Evolutionary conservation across 2,797 vertebrate genomes (phyloP).

Genomic region (Alauda arvensis): DNA sequence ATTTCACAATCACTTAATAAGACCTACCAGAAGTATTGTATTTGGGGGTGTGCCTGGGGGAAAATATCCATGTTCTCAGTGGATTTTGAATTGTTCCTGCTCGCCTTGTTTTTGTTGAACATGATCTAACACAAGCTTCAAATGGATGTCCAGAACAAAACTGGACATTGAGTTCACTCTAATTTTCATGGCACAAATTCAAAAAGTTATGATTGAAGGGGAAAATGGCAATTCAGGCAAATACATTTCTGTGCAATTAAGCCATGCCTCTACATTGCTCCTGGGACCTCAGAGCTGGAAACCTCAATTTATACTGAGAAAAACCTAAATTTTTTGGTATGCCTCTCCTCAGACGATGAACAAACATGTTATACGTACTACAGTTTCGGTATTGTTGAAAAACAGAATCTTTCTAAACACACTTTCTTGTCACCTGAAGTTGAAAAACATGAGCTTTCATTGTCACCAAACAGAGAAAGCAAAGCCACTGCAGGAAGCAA

Average conservation of each 20-base stretch:
- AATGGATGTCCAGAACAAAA: conserved; percentile 17
- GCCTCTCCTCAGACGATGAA: background rate
- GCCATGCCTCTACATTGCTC: background rate
- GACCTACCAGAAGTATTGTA: background rate
- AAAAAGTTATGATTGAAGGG: background rate
- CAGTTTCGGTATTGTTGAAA: background rate
- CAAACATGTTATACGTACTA: background rate
- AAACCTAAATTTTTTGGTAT: background rate
- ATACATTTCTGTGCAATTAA: conserved; percentile 15
- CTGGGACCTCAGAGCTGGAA: background rate
- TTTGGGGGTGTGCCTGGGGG: background rate
- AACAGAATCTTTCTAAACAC: background rate
- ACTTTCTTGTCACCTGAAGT: background rate
- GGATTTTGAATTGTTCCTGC: background rate
- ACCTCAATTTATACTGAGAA: background rate
- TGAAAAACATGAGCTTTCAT: background rate
- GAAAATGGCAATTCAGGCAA: background rate
- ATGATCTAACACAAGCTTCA: conserved; percentile 18
- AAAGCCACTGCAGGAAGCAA: background rate
- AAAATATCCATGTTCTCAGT: background rate
- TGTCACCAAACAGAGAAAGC: background rate
- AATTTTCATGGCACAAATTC: conserved; percentile 24
- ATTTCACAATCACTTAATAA: conserved; percentile 17
- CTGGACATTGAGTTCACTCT: background rate
- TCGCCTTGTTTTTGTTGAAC: conserved; percentile 12